phyloP scores from a whole-genome alignment of 2,797 vertebrate species.

The Myripristis murdjan region DNA sequence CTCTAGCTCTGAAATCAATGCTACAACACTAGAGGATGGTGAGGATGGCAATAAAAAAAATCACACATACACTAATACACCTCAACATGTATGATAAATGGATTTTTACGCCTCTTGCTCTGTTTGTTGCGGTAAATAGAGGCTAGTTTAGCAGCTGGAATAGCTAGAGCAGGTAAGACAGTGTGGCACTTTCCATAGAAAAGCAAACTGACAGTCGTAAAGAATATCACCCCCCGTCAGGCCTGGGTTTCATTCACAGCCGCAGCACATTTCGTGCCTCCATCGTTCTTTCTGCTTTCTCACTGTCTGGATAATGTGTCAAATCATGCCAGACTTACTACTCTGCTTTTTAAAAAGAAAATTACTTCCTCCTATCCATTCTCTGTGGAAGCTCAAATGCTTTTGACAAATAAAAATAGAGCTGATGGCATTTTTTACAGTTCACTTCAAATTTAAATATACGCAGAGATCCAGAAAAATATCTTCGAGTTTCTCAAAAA shows the following conservation, averaged over 20 bases:
- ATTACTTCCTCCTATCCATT: constrained; percentile 40
- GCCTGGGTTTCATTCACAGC: constrained; percentile 43
- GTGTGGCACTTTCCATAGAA: constrained; percentile 5
- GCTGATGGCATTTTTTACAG: not conserved
- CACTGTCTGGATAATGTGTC: constrained; percentile 39
- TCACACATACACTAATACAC: not conserved
- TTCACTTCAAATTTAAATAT: too few relatives aligned
- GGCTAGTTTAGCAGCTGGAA: constrained; percentile 2
- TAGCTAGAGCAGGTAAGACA: constrained; percentile 10
- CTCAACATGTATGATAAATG: not conserved
- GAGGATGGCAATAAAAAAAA: constrained; percentile 35
- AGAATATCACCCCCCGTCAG: constrained; percentile 23
- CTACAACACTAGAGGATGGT: constrained; percentile 98
- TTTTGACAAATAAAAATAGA: constrained; percentile 35
- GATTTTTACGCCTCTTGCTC: not conserved
- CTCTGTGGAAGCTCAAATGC: constrained; percentile 29
- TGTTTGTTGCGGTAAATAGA: constrained; percentile 2
- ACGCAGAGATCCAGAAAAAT: too few relatives aligned
- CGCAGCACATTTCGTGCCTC: constrained; percentile 26
- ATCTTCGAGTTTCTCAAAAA: too few relatives aligned
- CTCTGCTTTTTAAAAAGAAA: constrained; percentile 15
- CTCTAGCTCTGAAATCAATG: constrained; percentile 97
- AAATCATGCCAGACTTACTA: constrained; percentile 42
- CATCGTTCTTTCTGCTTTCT: constrained; percentile 46
- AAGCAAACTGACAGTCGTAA: constrained; percentile 14